These are phyloP conservation scores for Cremastinae sp. DNA, from an alignment of 2,888 invertebrate genomes.

Conservation along the genomic window DNA sequence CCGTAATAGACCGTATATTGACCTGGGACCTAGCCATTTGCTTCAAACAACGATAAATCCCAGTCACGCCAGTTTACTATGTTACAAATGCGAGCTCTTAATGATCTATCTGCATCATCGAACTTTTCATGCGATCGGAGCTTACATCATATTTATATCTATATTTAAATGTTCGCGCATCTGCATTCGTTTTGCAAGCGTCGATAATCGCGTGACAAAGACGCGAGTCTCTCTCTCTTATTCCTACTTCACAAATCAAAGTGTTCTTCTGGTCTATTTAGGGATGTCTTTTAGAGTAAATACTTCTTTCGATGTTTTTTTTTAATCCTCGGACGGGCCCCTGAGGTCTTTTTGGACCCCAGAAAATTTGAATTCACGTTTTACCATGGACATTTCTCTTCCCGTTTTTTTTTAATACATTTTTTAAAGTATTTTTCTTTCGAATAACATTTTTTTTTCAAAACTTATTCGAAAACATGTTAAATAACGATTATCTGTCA, in stretches of 20 bases:
- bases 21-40: slow-evolving; percentile 66
- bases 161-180: neutral
- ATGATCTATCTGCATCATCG: slow-evolving; percentile 32
- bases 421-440: no score
- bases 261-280: neutral
- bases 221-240: neutral
- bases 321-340: no score
- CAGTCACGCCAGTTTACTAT: slow-evolving; percentile 60
- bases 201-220: slow-evolving; percentile 2
- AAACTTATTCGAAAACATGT: no score
- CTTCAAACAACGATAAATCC: slow-evolving; percentile 70
- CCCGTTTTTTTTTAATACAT: no score
- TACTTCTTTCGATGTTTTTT: no score
- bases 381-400: no score
- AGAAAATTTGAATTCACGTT: no score
- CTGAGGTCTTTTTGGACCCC: no score
- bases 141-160: neutral
- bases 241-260: neutral
- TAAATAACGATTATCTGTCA: no score
- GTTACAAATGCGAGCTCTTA: slow-evolving; percentile 26
- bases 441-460: no score
- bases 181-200: neutral
- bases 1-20: slow-evolving; percentile 73
- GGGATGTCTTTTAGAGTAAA: no score
- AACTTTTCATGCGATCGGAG: slow-evolving; percentile 8